These are phyloP conservation scores for Heterotis niloticus DNA, from an alignment of 2,113 vertebrate genomes.

Conservation along the genomic window DNA sequence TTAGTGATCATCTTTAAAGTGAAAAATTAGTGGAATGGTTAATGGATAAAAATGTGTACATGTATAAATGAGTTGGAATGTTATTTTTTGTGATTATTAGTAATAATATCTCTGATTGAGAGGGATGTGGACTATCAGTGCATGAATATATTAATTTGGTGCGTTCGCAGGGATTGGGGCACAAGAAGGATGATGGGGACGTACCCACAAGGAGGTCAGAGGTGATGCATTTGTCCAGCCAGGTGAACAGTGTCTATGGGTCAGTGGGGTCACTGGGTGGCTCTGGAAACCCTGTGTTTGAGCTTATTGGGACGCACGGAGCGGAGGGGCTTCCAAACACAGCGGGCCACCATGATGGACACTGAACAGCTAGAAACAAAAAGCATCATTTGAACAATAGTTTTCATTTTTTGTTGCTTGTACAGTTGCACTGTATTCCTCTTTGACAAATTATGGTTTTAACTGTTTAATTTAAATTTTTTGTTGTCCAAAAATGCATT, in stretches of 20 bases:
- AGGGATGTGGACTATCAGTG: not conserved
- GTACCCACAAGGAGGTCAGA: constrained; percentile 32
- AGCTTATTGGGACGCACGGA: not conserved
- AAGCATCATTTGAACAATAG: too few species aligned
- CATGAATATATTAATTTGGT: not conserved
- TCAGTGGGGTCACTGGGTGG: constrained; percentile 5
- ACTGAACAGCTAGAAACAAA: not conserved
- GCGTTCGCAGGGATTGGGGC: constrained; percentile 37
- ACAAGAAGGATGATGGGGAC: constrained; percentile 22
- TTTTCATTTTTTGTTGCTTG: too few species aligned
- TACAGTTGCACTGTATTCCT: too few species aligned
- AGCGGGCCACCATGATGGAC: constrained; percentile 31
- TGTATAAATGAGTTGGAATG: not conserved
- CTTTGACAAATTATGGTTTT: too few species aligned
- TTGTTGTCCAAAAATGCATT: too few species aligned
- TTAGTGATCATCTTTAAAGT: not conserved
- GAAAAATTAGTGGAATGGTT: not conserved
- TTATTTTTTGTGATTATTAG: not conserved
- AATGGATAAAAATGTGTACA: not conserved
- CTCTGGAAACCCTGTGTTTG: not conserved
- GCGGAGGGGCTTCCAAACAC: constrained; percentile 38
- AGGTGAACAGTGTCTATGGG: constrained; percentile 45
- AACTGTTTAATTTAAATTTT: too few species aligned
- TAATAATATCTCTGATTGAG: too few species aligned
- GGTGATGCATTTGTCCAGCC: constrained; percentile 34